Conservation (phyloP, 2,888 invertebrate genomes). For the Eupithecia subfuscata region DNA sequence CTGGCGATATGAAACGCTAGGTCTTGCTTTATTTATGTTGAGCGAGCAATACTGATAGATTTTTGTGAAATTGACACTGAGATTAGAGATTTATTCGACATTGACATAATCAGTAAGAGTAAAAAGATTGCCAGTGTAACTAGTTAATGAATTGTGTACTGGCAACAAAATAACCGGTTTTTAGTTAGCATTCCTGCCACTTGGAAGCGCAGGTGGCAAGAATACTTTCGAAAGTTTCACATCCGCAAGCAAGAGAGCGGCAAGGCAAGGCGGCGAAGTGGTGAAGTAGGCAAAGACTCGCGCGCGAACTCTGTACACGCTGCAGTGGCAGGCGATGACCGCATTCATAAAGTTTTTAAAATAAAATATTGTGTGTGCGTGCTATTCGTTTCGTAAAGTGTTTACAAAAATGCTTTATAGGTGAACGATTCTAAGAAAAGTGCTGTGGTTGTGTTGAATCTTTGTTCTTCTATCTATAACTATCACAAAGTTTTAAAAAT, state of each 20-base stretch:
- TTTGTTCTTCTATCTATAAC: slow-evolving; percentile 64
- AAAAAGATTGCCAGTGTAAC: neutral
- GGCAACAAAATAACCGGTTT: slow-evolving; percentile 71
- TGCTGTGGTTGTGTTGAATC: slow-evolving; percentile 79
- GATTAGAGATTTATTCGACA: neutral
- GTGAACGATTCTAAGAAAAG: slow-evolving; percentile 73
- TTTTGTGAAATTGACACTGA: neutral
- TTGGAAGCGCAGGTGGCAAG: slow-evolving; percentile 65
- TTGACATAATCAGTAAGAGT: neutral
- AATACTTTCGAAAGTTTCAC: slow-evolving; percentile 83
- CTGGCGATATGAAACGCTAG: neutral
- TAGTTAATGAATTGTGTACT: slow-evolving; percentile 30
- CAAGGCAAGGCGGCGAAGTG: slow-evolving; percentile 71
- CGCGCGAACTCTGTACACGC: slow-evolving; percentile 79
- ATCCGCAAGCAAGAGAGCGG: slow-evolving; percentile 84
- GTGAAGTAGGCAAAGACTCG: slow-evolving; percentile 78
- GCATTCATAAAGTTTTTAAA: slow-evolving; percentile 80
- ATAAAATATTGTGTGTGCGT: slow-evolving; percentile 76
- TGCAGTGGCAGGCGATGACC: slow-evolving; percentile 83
- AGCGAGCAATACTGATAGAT: neutral
- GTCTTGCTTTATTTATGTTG: neutral
- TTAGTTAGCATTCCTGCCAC: slow-evolving; percentile 81
- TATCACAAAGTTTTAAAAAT: slow-evolving; percentile 84
- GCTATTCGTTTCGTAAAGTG: slow-evolving; percentile 77
- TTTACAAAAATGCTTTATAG: slow-evolving; percentile 82